phyloP scores from a whole-genome alignment of 2,888 invertebrate species.

The Tolmerus cingulatus region DNA sequence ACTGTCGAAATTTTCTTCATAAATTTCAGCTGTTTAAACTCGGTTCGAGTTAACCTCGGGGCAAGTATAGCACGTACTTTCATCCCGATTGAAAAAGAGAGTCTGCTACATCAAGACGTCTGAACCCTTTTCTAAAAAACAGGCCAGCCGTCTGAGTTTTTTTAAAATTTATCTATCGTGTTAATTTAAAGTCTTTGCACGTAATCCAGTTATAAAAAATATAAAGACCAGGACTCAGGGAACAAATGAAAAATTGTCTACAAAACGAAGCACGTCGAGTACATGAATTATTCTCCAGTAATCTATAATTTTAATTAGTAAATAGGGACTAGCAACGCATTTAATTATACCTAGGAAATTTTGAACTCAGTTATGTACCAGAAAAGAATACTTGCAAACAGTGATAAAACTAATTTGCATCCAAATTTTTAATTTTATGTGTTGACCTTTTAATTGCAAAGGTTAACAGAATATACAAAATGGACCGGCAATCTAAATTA shows the following conservation, averaged over 20 bases:
- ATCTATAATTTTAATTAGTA: neutral
- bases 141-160: neutral
- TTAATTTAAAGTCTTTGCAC: neutral
- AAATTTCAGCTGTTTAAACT: neutral
- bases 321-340: neutral
- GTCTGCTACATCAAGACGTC: neutral
- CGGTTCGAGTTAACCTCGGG: neutral
- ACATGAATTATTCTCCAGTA: neutral
- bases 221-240: neutral
- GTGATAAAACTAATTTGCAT: too few relatives aligned
- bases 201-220: neutral
- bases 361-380: neutral
- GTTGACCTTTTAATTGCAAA: too few relatives aligned
- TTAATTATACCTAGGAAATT: neutral
- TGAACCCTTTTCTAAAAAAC: too few relatives aligned
- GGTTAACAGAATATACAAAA: too few relatives aligned
- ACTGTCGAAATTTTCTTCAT: neutral
- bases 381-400: too few relatives aligned
- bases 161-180: neutral
- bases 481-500: too few relatives aligned
- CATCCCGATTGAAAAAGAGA: neutral
- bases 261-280: neutral
- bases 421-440: too few relatives aligned
- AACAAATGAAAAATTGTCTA: neutral
- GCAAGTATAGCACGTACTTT: too few relatives aligned